Conservation (phyloP, 2,113 vertebrate genomes). For the Gasterosteus nipponicus region DNA sequence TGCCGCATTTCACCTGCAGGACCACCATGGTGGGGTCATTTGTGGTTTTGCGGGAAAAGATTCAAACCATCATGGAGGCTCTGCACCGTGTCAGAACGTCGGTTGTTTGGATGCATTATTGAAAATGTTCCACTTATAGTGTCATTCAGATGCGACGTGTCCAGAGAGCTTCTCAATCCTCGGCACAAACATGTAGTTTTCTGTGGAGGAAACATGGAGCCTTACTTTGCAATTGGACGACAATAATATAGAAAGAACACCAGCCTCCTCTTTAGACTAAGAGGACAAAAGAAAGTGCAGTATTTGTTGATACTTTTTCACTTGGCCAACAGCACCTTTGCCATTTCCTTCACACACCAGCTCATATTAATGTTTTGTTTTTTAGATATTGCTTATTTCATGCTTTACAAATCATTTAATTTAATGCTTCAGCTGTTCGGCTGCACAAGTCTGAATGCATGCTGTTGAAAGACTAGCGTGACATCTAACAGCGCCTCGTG, state of each 20-base stretch:
- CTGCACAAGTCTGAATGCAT: conserved; percentile 16
- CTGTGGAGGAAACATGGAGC: conserved; percentile 22
- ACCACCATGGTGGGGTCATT: background rate
- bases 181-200: conserved; percentile 15
- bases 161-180: background rate
- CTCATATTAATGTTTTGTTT: background rate
- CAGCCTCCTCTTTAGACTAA: background rate
- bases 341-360: background rate
- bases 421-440: background rate
- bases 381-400: too few species aligned
- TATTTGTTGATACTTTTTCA: background rate
- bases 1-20: background rate
- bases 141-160: too few species aligned
- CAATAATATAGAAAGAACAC: background rate
- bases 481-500: conserved; percentile 26
- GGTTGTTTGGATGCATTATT: background rate
- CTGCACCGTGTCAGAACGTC: background rate
- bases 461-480: conserved; percentile 15
- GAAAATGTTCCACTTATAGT: background rate
- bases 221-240: conserved; percentile 16
- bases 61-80: background rate
- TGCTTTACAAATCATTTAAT: conserved; percentile 18
- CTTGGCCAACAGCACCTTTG: background rate
- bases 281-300: background rate
- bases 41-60: background rate